phyloP scores from a whole-genome alignment of 2,888 invertebrate genomes.

The Hydrotaea diabolus region DNA sequence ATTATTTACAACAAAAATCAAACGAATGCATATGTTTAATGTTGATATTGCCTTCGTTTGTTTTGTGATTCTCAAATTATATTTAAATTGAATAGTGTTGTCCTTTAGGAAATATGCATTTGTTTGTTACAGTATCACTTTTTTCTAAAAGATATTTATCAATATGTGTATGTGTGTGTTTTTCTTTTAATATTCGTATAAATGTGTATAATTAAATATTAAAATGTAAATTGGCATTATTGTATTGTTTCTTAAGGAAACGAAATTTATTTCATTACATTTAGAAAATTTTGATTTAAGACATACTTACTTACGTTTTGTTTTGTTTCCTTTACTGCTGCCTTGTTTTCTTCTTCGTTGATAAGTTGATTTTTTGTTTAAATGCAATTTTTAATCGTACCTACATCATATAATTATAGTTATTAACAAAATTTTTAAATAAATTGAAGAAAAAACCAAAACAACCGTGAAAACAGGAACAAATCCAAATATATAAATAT shows the following conservation, averaged over 20 bases:
- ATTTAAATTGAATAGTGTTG: not conserved
- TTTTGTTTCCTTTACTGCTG: not conserved
- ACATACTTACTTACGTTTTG: not conserved
- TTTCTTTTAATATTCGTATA: not conserved
- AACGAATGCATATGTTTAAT: not conserved
- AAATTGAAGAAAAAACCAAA: too few relatives aligned
- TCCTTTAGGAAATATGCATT: not conserved
- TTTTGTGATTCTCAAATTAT: not conserved
- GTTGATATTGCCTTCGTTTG: not conserved
- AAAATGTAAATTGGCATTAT: not conserved
- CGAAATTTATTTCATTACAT: not conserved
- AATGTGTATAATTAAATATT: not conserved
- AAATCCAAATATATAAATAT: slow-evolving; percentile 23
- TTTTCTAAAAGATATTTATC: not conserved
- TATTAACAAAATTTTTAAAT: slow-evolving; percentile 20
- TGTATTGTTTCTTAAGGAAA: not conserved
- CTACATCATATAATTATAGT: slow-evolving; percentile 21
- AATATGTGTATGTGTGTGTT: not conserved
- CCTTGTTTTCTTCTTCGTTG: not conserved
- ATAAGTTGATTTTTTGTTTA: slow-evolving; percentile 33
- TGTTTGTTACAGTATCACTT: not conserved
- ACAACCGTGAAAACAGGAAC: not conserved
- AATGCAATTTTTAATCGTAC: slow-evolving; percentile 32
- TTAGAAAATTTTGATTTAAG: not conserved
- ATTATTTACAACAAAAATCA: not conserved